Evolutionary conservation across 1,140 invertebrate genomes (phyloP), one percentile per base, ranked within the genome.

Genomic region (Drosophila nebulosa): DNA sequence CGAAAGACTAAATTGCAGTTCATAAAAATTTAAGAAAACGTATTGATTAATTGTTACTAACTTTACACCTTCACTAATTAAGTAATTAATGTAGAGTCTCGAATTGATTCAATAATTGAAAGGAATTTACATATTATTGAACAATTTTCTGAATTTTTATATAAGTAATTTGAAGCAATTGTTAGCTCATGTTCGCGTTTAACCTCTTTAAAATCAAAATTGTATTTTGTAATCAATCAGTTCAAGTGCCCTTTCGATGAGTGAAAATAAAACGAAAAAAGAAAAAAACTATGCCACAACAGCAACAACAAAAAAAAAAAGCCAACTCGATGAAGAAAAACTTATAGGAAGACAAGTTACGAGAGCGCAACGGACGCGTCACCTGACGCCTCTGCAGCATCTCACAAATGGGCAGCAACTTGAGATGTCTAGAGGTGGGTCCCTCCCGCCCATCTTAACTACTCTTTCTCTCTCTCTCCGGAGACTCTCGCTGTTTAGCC

Each of bases 391-490:
- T 58, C 60, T 59, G 68, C 35, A 39, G 18, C 59, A 52, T 35
- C 39, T 69, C 32, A 65, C 18, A 46, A 24, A 46, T 30, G 21
- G 69, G 73, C 61, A 76, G 73, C 61, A 76, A 69, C 73, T 69
- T 69, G 59, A 76, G 72, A 69, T 60, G 72, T 46, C 71, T 74
- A 14, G 35, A 74, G 71, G 69, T 60, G 52, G 52, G 52, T 55
- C 7, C 14, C 24, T 16, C 24, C 14, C 24, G 30, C 3, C 52
- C 14, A 55, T 21, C 16, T 46, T 46, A 18, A 46, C 39, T 46
- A 46, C 18, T 9, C 16, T 18, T 0, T 10, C 1, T 21, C 16
- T 42, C 16, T 2, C 6, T 42, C 39, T 18, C 1, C n/a, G n/a
- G n/a, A n/a, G n/a, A n/a, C n/a, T 46, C 16, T 18, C 7, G 18